Evolutionary conservation across 2,113 vertebrate species (phyloP), one percentile per base, ranked within the genome.

Genomic region (Perognathus longimembris): DNA sequence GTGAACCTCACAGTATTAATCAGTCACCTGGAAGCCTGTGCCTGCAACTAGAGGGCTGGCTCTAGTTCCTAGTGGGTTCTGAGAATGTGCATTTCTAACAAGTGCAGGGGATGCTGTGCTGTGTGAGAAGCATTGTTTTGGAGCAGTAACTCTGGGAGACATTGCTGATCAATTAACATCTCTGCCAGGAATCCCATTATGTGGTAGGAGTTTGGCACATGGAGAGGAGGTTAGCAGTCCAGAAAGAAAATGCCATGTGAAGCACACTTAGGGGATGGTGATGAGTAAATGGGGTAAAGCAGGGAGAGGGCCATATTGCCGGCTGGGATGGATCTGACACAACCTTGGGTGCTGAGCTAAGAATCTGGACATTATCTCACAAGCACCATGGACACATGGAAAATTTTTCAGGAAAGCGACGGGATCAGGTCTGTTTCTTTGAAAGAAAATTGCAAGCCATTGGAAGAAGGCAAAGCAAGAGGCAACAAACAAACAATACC

Each of bases 401-500:
- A n/a, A 7, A 20, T 57, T 91, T 61, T 76, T 59, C 21, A 54
- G 36, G 50, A 76, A 6, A 84, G 32, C 28, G 54, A 87, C 11
- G 3, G 0, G 17, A 36, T 83, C 28, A 42, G 50, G 66, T n/a
- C 36, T 67, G 69, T 79, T 89, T 85, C 38, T 64, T 45, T 38
- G 38, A 81, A 59, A 93, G 32, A 18, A 69, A 77, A n/a, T 30
- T 67, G 6, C 54, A 63, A 69, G 64, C 17, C 24, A 77, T 66
- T n/a, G 80, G 38, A 93, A 88, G 69, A 83, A 38, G 67, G 63
- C 32, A 92, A 73, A 88, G 76, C 61, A 11, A 38, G 59, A 92
- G 32, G 21, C 57, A 69, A 54, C 4, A 54, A 54, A 12, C 50
- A 54, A 54, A 54, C 50, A 54, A 12, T 15, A 4, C 50, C 14